Conservation (phyloP, 2,888 invertebrate genomes). For the Prostheceraeus crozeri region DNA sequence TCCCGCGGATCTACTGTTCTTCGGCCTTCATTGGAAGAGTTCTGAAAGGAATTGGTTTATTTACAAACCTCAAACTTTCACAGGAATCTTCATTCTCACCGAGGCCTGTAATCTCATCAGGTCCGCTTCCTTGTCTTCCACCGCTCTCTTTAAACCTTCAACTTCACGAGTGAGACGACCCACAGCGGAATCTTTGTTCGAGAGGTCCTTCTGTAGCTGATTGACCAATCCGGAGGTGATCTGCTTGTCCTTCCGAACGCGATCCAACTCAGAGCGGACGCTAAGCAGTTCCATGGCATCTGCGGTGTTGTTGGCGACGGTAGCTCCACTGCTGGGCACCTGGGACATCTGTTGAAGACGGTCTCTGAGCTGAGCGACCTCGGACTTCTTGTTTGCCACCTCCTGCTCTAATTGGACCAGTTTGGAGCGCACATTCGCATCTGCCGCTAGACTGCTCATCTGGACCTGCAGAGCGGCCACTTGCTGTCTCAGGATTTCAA, state of each 20-base stretch:
- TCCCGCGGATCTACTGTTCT: constrained; percentile 51
- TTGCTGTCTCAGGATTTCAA: constrained; percentile 20
- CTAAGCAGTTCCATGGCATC: constrained; percentile 36
- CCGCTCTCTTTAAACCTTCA: constrained; percentile 51
- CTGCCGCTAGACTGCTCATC: constrained; percentile 37
- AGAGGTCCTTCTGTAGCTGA: constrained; percentile 55
- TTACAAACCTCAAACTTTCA: too few species aligned
- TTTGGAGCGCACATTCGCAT: constrained; percentile 46
- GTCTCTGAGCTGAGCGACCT: constrained; percentile 47
- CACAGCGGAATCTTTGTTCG: constrained; percentile 53
- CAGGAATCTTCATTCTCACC: constrained; percentile 44
- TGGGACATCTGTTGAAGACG: constrained; percentile 45
- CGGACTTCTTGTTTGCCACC: constrained; percentile 46
- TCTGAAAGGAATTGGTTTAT: too few species aligned
- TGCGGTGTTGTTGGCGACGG: constrained; percentile 1
- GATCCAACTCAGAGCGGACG: constrained; percentile 50
- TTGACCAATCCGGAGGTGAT: constrained; percentile 54
- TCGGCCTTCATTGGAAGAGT: too few species aligned
- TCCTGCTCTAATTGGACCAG: constrained; percentile 50
- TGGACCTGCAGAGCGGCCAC: constrained; percentile 36
- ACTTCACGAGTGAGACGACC: constrained; percentile 52
- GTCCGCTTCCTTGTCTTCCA: constrained; percentile 49
- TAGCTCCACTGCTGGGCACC: too few species aligned
- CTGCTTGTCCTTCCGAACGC: constrained; percentile 53
- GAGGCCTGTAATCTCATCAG: constrained; percentile 47